A percentile compares a stretch with the other conserved stretches of the same genome.
phyloP scores from a whole-genome alignment of 2,113 vertebrate species.

The Chauna torquata region DNA sequence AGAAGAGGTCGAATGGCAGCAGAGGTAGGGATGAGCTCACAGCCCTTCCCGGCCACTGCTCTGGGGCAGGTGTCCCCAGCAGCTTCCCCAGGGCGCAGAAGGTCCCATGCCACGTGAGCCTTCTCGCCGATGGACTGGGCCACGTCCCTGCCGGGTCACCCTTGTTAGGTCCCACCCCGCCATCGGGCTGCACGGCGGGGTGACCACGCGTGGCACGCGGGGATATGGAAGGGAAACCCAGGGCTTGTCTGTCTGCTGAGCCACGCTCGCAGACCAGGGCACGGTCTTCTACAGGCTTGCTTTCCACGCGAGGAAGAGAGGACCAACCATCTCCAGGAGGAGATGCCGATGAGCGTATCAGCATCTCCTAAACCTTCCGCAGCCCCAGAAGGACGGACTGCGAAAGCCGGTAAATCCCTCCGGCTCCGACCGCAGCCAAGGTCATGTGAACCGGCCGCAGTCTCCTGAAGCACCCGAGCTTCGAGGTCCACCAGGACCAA shows the following conservation, averaged over 20 bases:
- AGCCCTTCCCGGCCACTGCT: too few relatives aligned
- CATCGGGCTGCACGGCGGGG: accelerated
- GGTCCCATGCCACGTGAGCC: too few relatives aligned
- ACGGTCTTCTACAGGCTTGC: neutral
- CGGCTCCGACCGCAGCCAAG: neutral
- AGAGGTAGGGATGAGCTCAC: too few relatives aligned
- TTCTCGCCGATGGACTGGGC: too few relatives aligned
- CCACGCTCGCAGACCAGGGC: accelerated
- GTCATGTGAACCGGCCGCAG: accelerated
- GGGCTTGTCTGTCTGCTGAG: neutral
- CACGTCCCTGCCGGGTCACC: too few relatives aligned
- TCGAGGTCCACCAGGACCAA: neutral
- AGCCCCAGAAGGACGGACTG: neutral
- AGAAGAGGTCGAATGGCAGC: too few relatives aligned
- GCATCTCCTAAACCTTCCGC: neutral
- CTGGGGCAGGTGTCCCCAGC: too few relatives aligned
- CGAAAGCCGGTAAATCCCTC: neutral
- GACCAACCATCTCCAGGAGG: too few relatives aligned
- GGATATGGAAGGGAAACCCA: neutral
- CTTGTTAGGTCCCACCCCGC: too few relatives aligned
- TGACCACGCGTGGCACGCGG: accelerated
- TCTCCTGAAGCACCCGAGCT: neutral
- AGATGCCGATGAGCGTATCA: neutral
- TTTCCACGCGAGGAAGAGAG: too few relatives aligned
- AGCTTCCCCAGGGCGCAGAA: too few relatives aligned